Base-by-base conservation (phyloP, 2,888 invertebrate species). In the Imbricaverruca yamaguchii region DNA sequence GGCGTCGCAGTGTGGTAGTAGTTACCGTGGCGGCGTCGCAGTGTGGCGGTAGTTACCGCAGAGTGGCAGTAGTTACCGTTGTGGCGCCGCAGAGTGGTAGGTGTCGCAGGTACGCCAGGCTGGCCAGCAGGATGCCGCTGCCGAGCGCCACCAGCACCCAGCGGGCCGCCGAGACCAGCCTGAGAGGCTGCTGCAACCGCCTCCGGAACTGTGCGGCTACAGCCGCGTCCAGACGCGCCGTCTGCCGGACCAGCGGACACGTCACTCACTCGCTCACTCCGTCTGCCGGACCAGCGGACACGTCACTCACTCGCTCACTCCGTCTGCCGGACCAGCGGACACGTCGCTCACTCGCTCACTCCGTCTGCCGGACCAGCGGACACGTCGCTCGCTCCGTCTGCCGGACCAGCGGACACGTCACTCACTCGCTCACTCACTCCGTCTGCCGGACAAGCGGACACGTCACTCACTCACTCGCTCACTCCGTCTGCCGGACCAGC, bases 71-170 rank as follows among this genome's bases (percentile, higher is more conserved):
- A 65, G 25, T 67, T 2, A 67, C 67, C 25, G 67, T 25, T 7
- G 2, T 23, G 25, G n/a, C n/a, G 67, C 67, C n/a, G 25, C n/a
- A 39, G 39, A 3, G 39, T 39, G 39, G 39, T 4, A 39, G 25
- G 67, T n/a, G 67, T 6, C 67, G 67, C 25, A 67, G 67, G 13
- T 67, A 10, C 25, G 25, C n/a, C 12, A 67, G 67, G 3, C 67
- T 13, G 25, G 67, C 67, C 67, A 67, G 67, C 67, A 67, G 67
- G 12, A 67, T 13, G 2, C 12, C 25, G 9, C 8, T 13, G 23
- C 67, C 67, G 12, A 67, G 67, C 23, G 67, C 67, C n/a, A 67
- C 67, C 67, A 25, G 67, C 67, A 67, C 25, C 67, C 67, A 67
- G 67, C 67, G 67, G 25, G 25, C 67, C 25, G 25, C 67, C 12